These are phyloP conservation scores for Pyrgus malvae DNA, from an alignment of 2,888 invertebrate genomes.

Conservation along the genomic window DNA sequence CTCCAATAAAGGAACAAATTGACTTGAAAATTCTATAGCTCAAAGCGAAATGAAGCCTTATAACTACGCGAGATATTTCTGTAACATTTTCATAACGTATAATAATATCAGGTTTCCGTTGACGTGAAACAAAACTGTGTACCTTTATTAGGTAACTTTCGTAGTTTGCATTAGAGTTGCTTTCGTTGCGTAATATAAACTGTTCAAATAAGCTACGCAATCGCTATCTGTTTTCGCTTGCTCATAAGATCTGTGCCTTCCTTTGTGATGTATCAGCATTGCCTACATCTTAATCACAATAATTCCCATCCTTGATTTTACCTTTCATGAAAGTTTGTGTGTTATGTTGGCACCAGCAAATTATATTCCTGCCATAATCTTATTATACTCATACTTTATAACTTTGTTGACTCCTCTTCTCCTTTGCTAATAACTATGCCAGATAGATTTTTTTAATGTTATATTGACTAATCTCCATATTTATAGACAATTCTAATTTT, in stretches of 20 bases:
- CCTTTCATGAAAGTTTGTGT: slow-evolving; percentile 3
- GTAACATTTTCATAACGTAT: slow-evolving; percentile 7
- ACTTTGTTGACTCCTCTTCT: too few species aligned
- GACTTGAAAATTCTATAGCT: slow-evolving; percentile 3
- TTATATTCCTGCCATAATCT: neutral
- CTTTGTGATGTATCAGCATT: slow-evolving; percentile 13
- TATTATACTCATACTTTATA: neutral
- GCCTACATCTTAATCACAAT: slow-evolving; percentile 11
- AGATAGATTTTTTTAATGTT: too few species aligned
- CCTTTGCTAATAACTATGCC: too few species aligned
- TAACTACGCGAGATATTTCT: slow-evolving; percentile 1
- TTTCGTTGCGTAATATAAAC: slow-evolving; percentile 36
- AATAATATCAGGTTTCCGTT: slow-evolving; percentile 6
- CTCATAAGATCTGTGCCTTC: slow-evolving; percentile 12
- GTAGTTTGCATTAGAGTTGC: slow-evolving; percentile 35
- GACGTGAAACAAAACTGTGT: slow-evolving; percentile 20
- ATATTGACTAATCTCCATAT: too few species aligned
- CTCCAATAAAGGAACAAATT: too few species aligned
- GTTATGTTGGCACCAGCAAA: neutral
- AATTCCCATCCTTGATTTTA: slow-evolving; percentile 3
- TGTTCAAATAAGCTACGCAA: slow-evolving; percentile 35
- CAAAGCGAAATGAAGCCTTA: neutral
- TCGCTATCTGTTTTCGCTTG: slow-evolving; percentile 36
- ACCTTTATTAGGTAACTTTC: slow-evolving; percentile 37
- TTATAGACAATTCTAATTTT: too few species aligned